These are phyloP conservation scores for Bufo bufo DNA, from an alignment of 2,113 vertebrate species.

Conservation along the genomic window DNA sequence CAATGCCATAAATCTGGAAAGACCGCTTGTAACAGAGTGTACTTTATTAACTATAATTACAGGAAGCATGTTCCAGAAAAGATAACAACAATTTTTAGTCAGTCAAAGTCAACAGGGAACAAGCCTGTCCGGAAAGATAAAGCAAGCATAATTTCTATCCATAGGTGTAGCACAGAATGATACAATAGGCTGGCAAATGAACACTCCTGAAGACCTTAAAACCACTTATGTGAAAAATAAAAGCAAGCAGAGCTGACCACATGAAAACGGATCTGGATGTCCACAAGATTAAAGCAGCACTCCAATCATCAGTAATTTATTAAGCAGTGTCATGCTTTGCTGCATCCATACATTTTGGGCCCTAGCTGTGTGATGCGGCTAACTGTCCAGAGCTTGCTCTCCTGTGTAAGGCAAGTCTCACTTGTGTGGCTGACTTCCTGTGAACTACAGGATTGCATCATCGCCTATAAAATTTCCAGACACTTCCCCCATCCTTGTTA, in stretches of 20 bases:
- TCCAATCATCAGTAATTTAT: no score
- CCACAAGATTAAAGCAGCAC: no score
- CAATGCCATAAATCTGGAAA: slow-evolving; percentile 30
- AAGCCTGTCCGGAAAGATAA: background rate
- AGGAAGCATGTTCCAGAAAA: slow-evolving; percentile 43
- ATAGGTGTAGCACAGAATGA: slow-evolving; percentile 21
- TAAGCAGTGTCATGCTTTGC: no score
- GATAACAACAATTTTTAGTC: slow-evolving; percentile 34
- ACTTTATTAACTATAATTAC: slow-evolving; percentile 47
- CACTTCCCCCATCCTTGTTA: no score
- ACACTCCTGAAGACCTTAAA: background rate
- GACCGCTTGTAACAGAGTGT: background rate
- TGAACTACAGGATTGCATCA: no score
- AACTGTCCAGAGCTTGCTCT: no score
- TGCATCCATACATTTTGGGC: no score
- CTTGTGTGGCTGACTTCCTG: no score
- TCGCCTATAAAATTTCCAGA: no score
- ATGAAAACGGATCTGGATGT: background rate
- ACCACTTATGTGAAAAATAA: background rate
- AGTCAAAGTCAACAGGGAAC: background rate
- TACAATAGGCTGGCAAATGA: slow-evolving; percentile 46
- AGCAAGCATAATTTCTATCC: background rate
- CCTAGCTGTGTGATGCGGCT: no score
- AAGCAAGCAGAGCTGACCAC: background rate
- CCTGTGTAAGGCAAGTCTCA: no score